Base-by-base conservation (phyloP, 2,888 invertebrate species). In the Pristionchus entomophagus region DNA sequence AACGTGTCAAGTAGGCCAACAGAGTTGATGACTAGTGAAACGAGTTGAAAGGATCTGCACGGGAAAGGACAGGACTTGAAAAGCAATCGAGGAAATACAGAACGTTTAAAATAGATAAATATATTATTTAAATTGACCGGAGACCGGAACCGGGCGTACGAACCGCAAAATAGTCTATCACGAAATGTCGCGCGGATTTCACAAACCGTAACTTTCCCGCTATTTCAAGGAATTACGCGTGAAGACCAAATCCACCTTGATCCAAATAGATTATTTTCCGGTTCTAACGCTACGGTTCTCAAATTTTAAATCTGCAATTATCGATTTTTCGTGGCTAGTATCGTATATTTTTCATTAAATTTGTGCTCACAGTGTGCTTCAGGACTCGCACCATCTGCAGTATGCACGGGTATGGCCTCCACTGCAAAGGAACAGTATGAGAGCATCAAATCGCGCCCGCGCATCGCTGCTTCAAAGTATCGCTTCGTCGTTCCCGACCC, bases 401-500 rank as follows among this genome's bases (percentile, higher is more conserved):
- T 59, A 59, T 82, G 59, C 26, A 45, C 59, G 53, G 82, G 38
- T 38, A 82, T 82, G 82, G 59, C 56, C 19, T 22, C 83, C 29
- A 49, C 83, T n/a, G 83, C 65, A 65, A 65, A 53, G 26, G 83
- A 65, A 35, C 35, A 45, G 35, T 84, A 85, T 49, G 62, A 86
- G 45, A 51, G 77, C 41, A 78, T 86, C 77, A 81, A 82, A 82
- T 84, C 83, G 14, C 85, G 87, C 51, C 62, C 65, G 59, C 51
- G 86, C 6, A 41, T 88, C 53, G 19, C 80, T 4, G 73, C 56
- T 49, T 59, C 53, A 45, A 85, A 85, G 51, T 88, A 38, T 41
- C 82, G 51, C 17, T 88, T 88, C 53, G 88, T 88, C 14, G 80
- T 85, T 56, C 88, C 88, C 10, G 86, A 89, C 84, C 81, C 86